A percentile compares a stretch with the other conserved stretches of the same genome.
phyloP scores from a whole-genome alignment of 2,888 invertebrate species.

The Anoncus sp. region DNA sequence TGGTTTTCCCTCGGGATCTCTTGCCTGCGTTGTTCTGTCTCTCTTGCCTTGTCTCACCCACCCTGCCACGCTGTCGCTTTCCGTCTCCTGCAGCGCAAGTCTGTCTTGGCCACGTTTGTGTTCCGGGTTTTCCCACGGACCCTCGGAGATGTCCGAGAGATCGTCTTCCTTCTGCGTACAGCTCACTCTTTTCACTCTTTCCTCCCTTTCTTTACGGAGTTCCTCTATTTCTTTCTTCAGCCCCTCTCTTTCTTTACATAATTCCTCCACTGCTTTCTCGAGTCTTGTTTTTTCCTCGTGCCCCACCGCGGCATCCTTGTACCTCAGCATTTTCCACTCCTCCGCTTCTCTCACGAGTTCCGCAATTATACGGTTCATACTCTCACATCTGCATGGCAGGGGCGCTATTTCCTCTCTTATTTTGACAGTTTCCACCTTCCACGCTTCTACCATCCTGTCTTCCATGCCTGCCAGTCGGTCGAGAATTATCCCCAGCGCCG shows the following conservation, averaged over 20 bases:
- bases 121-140: background rate
- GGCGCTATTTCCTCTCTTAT: slow-evolving; percentile 7
- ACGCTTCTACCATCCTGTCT: background rate
- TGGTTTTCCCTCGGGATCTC: too few relatives aligned
- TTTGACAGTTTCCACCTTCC: background rate
- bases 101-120: too few relatives aligned
- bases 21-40: too few relatives aligned
- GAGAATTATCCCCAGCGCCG: too few relatives aligned
- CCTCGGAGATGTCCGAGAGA: background rate
- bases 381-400: slow-evolving; percentile 19
- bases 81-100: too few relatives aligned
- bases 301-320: slow-evolving; percentile 1
- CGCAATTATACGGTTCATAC: slow-evolving; percentile 13
- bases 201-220: background rate
- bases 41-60: too few relatives aligned
- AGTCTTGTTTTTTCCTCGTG: slow-evolving; percentile 1
- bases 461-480: background rate
- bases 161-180: background rate
- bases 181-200: background rate
- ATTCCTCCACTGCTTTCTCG: background rate
- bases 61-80: too few relatives aligned
- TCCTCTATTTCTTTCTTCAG: background rate
- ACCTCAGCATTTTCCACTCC: slow-evolving; percentile 3
- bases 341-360: slow-evolving; percentile 18
- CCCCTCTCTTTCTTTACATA: too few relatives aligned